Base-by-base conservation (phyloP, 2,797 vertebrate genomes). In the Melopsittacus undulatus region DNA sequence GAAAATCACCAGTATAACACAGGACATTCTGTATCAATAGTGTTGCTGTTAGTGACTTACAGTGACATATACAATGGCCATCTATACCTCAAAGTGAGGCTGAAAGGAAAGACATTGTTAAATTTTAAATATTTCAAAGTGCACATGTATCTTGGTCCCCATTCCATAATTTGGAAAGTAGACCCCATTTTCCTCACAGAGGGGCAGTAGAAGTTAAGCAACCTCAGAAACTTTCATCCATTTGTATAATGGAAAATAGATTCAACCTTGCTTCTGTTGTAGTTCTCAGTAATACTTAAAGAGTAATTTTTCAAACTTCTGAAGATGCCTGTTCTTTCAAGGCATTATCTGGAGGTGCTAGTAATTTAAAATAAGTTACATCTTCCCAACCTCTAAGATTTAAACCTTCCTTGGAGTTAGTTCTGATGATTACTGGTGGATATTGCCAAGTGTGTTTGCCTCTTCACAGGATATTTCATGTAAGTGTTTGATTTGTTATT, bases 111-210 rank as follows among this genome's bases (percentile, higher is more conserved):
- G 30, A 38, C 2, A 3, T 9, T 32, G 66, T 54, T 83, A 56
- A 85, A 83, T 62, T 73, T n/a, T 54, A 36, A 7, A 2, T 77
- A 11, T 91, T 43, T 80, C n/a, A 23, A 87, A 74, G 38, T 40
- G 34, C 27, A 7, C 29, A 20, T 0, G 0, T 49, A 11, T n/a
- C 5, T 70, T 57, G 32, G 21, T 57, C 21, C 21, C 32, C 21
- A 57, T 57, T 57, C n/a, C n/a, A 7, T 57, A 24, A 24, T n/a
- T 34, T 57, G 56, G 56, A 57, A 57, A 57, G 3, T 59, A 4
- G 10, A 74, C 15, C 11, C 7, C 6, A 10, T 83, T 83, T 87
- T 46, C 8, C 12, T 72, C 74, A 34, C 5, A 4, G 15, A 30
- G 40, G 5, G 29, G 4, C 14, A n/a, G 17, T 49, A 10, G 49